A percentile compares a stretch with the other conserved stretches of the same genome.
Evolutionary conservation across 2,888 invertebrate genomes (phyloP).

Genomic region (Dicroscelio sp.): DNA sequence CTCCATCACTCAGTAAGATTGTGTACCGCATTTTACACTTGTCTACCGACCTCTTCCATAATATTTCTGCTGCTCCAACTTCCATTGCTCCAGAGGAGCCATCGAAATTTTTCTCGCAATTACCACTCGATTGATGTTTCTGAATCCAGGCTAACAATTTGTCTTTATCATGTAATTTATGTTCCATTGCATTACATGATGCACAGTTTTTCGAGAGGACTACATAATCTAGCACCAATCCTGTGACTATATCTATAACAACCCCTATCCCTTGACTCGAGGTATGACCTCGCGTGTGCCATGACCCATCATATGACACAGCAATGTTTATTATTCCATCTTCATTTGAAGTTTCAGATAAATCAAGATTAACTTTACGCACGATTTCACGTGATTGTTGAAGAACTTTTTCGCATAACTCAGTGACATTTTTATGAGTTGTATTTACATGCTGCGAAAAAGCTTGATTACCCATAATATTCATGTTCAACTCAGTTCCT

Average conservation of each 20-base stretch:
- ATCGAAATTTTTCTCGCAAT: slow-evolving; percentile 36
- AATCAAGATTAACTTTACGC: neutral
- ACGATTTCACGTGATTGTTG: neutral
- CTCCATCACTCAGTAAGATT: slow-evolving; percentile 20
- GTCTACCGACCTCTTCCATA: slow-evolving; percentile 11
- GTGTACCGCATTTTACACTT: slow-evolving; percentile 37
- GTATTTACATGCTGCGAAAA: neutral
- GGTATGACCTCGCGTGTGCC: slow-evolving; percentile 41
- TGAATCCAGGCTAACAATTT: too few relatives aligned
- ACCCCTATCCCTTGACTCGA: slow-evolving; percentile 3
- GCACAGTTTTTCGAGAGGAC: slow-evolving; percentile 56
- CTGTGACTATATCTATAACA: slow-evolving; percentile 59
- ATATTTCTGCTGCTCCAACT: slow-evolving; percentile 24
- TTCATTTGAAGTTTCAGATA: neutral
- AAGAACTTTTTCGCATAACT: neutral
- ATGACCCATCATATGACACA: slow-evolving; percentile 43
- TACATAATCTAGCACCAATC: slow-evolving; percentile 60
- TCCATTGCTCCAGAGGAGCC: slow-evolving; percentile 45
- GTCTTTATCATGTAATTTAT: too few relatives aligned
- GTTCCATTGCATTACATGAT: too few relatives aligned
- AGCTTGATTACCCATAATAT: neutral
- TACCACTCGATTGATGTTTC: slow-evolving; percentile 5
- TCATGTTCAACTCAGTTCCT: slow-evolving; percentile 22
- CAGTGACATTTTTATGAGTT: neutral
- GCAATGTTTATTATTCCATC: neutral